Base-by-base conservation (phyloP, 1,140 invertebrate genomes). In the Dendroctonus ponderosae region DNA sequence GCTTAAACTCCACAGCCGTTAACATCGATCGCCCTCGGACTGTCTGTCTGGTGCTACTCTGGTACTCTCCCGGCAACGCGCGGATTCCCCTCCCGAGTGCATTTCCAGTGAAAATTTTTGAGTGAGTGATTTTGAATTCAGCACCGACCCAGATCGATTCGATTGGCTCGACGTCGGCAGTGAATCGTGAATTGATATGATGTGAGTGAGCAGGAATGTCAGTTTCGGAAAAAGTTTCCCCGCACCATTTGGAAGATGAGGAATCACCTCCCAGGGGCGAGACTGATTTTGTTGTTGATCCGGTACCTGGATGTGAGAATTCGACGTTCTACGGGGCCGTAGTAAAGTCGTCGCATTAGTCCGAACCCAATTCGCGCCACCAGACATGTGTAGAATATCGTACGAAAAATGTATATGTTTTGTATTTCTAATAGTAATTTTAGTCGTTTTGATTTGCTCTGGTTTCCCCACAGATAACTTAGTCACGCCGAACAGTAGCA, bases 391-490 rank as follows among this genome's bases (percentile, higher is more conserved):
- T 76, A 72, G 71, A 73, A 72, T 76, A 75, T 75, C 75, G 75
- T 73, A 72, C 74, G 73, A 74, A 75, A 77, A 74, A 77, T 79
- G 77, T 74, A 73, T 76, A 77, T 78, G 75, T 76, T 74, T 78
- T 74, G 63, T 77, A 72, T 76, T 76, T 68, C 72, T 78, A 14
- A 6, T 62, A 76, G 74, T 76, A 74, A 73, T 76, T 64, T 71
- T 77, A 74, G 72, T 72, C 59, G 70, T 77, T 71, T 72, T 76
- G 63, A 76, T 75, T 75, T 78, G 77, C 75, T 77, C 75, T 63
- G 76, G 72, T 74, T 77, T 77, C 77, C 77, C 72, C 76, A 77
- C 75, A 73, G 76, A 78, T 77, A 74, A 70, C 64, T 41, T 71
- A 46, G 70, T 67, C 52, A 75, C 72, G 74, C 71, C 70, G 49